A percentile compares a stretch with the other conserved stretches of the same genome.
phyloP scores from a whole-genome alignment of 1,140 invertebrate species.

The Micrasema longulum region DNA sequence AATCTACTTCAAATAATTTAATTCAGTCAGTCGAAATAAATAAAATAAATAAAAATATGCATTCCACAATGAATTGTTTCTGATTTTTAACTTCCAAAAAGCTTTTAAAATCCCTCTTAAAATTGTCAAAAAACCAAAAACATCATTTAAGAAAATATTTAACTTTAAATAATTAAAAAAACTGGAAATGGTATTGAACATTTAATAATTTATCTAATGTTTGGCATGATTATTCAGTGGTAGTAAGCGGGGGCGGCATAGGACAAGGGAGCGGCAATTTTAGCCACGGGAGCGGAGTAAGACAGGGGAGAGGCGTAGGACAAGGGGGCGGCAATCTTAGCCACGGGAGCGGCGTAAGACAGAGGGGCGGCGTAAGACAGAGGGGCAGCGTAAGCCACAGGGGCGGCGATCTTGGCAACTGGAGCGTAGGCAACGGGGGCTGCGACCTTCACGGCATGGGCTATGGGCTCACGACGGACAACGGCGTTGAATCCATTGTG shows the following conservation, averaged over 20 bases:
- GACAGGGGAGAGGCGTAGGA: conserved; percentile 49
- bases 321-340: conserved; percentile 47
- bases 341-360: conserved; percentile 34
- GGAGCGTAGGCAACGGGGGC: conserved; percentile 57
- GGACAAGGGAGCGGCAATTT: conserved; percentile 51
- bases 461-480: conserved; percentile 59
- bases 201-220: no score
- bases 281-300: conserved; percentile 60
- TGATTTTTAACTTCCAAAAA: no score
- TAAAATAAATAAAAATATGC: no score
- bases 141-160: no score
- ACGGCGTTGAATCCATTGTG: conserved; percentile 67
- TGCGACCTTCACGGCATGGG: conserved; percentile 55
- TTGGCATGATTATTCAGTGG: background rate
- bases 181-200: no score
- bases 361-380: conserved; percentile 55
- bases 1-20: no score
- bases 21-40: no score
- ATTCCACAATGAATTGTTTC: no score
- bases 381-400: conserved; percentile 58
- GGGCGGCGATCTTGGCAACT: conserved; percentile 48
- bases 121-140: no score
- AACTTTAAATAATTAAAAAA: no score
- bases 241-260: conserved; percentile 55
- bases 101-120: no score